phyloP scores from a whole-genome alignment of 2,888 invertebrate species.

The Crematogaster levior region DNA sequence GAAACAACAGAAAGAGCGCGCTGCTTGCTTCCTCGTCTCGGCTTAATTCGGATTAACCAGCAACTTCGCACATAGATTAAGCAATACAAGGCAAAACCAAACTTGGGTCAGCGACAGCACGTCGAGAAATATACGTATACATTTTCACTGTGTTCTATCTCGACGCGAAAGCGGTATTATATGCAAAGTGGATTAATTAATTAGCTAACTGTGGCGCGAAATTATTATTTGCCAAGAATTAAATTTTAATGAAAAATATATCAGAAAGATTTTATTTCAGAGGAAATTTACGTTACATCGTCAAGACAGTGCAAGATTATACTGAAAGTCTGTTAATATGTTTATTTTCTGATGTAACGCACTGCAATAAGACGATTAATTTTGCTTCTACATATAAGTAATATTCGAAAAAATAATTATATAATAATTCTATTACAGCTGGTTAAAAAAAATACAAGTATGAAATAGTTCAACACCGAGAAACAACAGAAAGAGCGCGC shows the following conservation, averaged over 20 bases:
- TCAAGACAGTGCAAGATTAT: slow-evolving; percentile 17
- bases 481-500: slow-evolving; percentile 22
- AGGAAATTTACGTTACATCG: neutral
- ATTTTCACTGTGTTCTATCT: slow-evolving; percentile 7
- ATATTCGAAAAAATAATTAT: slow-evolving; percentile 10
- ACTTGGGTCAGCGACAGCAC: slow-evolving; percentile 50
- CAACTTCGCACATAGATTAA: slow-evolving; percentile 48
- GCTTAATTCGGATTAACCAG: slow-evolving; percentile 62
- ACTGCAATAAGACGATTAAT: neutral
- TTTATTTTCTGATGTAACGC: neutral
- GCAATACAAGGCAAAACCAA: slow-evolving; percentile 53
- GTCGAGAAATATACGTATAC: slow-evolving; percentile 22
- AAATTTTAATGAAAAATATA: slow-evolving; percentile 13
- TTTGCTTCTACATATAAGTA: slow-evolving; percentile 1
- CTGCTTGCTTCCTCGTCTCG: slow-evolving; percentile 12
- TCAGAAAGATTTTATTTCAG: neutral
- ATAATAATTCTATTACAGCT: neutral
- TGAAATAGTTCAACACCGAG: slow-evolving; percentile 7
- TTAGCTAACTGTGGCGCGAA: neutral
- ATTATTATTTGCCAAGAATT: slow-evolving; percentile 10
- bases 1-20: slow-evolving; percentile 22
- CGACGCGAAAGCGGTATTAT: neutral
- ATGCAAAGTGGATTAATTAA: slow-evolving; percentile 33
- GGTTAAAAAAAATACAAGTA: slow-evolving; percentile 8
- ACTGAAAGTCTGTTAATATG: slow-evolving; percentile 1